Evolutionary conservation across 2,888 invertebrate species (phyloP), one percentile per base, ranked within the genome.

Genomic region (Pristionchus entomophagus): DNA sequence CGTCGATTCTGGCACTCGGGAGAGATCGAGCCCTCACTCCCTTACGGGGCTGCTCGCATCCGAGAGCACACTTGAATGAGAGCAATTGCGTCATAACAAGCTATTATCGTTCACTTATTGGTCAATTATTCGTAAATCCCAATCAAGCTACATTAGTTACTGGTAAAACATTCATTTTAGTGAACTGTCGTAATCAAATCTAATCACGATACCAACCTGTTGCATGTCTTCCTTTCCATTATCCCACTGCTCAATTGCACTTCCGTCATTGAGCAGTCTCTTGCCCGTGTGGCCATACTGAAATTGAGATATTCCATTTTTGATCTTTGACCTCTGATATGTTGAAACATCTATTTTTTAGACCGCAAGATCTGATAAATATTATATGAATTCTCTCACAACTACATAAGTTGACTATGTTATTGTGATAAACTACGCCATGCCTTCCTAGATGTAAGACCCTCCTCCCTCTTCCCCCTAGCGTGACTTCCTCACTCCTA

Each of bases 1-100:
- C 91, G 73, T 91, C 89, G 22, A 88, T 86, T 51, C 73, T 29
- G 1, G 73, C 73, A 0, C 12, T 51, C n/a, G 85, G 73, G 8
- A 85, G 73, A 1, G 85, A 77, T 0, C 73, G 53, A 0, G 53
- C 41, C 12, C 53, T 22, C 8, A 38, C 59, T 49, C 84, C 84
- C 14, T 56, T 51, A 17, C 85, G 73, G 26, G 73, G 85, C 6
- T 85, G 85, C n/a, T 85, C 85, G 35, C 85, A 85, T 8, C 85
- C 85, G 35, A 85, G 53, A 2, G 73, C 17, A 14, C 85, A 85
- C 85, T 85, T 10, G 14, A 85, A 49, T 17, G 8, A n/a, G 35
- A 2, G n/a, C 6, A 10, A 45, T 45, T 45, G n/a, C n/a, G n/a
- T n/a, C n/a, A n/a, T n/a, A n/a, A n/a, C n/a, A n/a, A n/a, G n/a